Evolutionary conservation across 2,888 invertebrate species (phyloP), one percentile per base, ranked within the genome.

Genomic region (Acleris literana): DNA sequence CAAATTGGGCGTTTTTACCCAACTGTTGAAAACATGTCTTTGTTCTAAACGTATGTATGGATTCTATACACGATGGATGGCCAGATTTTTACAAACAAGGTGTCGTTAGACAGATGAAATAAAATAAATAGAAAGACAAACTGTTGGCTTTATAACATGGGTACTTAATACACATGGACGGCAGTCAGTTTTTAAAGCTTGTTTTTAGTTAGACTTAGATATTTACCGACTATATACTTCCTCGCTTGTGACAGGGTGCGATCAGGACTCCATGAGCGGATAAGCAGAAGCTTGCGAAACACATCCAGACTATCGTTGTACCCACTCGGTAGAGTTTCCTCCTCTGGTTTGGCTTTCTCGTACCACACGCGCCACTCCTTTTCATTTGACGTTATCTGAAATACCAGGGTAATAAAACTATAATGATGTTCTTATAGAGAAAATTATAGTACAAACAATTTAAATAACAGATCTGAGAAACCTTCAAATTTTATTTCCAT

Each of bases 181-280:
- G 1, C 29, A 9, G 33, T 33, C 33, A 9, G 9, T 33, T 2
- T 3, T 0, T 33, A 33, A 33, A 33, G 33, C 33, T 44, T 1
- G 16, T n/a, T 56, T 20, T 11, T 22, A 13, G 13, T 6, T 29
- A 29, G 1, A 13, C 5, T 44, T 5, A 6, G 16, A 9, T 39
- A 71, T 84, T 74, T 64, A 95, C 97, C 96, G 80, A 97, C 95
- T 48, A 99, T 96, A 80, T 98, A 99, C 81, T 96, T 96, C 75
- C 96, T 95, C 0, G 99, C 98, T 89, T 98, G 98, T 0, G 98
- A 98, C 44, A 99, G 93, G 0, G 98, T 98, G 73, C 99, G 93
- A 83, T 99, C 99, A 0, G 98, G 98, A 85, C 98, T 98, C 98
- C 98, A 99, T 0, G 97, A 97, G 75, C 99, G 93, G 61, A 99